Percentiles rank a stretch among this genome's conserved stretches.
Conservation (phyloP, 2,888 invertebrate genomes). For the Drosophila austrosaltans region DNA sequence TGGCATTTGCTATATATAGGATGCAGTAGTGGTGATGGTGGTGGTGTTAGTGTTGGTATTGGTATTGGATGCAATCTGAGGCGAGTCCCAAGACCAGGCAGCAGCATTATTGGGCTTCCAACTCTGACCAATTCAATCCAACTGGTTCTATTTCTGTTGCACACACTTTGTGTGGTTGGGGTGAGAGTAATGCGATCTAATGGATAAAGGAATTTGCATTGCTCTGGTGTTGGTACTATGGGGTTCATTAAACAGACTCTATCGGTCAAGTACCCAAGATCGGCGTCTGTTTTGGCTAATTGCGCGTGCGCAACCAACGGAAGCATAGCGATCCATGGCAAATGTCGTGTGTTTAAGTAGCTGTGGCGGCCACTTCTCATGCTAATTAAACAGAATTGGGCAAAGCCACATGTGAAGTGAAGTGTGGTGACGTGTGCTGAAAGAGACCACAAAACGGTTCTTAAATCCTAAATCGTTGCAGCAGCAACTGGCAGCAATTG, state of each 20-base stretch:
- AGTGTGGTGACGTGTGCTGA: constrained; percentile 60
- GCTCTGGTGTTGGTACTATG: constrained; percentile 5
- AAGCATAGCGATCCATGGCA: constrained; percentile 53
- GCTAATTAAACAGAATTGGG: constrained; percentile 77
- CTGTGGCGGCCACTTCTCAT: constrained; percentile 74
- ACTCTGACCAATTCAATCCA: constrained; percentile 24
- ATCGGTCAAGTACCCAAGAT: constrained; percentile 74
- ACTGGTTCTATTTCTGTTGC: constrained; percentile 44
- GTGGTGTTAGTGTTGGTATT: constrained; percentile 29
- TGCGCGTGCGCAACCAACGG: constrained; percentile 77
- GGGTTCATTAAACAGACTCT: constrained; percentile 62
- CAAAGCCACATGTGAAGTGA: constrained; percentile 55
- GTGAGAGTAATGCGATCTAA: constrained; percentile 71
- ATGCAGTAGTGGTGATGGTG: constrained; percentile 31
- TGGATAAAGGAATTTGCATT: constrained; percentile 63
- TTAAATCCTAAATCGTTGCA: constrained; percentile 71
- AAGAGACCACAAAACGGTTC: constrained; percentile 69
- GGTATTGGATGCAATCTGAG: constrained; percentile 54
- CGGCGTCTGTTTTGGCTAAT: constrained; percentile 72
- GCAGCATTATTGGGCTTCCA: constrained; percentile 73
- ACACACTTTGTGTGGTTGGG: constrained; percentile 29
- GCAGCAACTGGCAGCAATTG: constrained; percentile 25
- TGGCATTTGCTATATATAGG: constrained; percentile 74
- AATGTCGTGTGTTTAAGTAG: constrained; percentile 71
- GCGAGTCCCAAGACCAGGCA: constrained; percentile 29